phyloP scores from a whole-genome alignment of 2,797 vertebrate genomes.

The Coregonus ussuriensis region DNA sequence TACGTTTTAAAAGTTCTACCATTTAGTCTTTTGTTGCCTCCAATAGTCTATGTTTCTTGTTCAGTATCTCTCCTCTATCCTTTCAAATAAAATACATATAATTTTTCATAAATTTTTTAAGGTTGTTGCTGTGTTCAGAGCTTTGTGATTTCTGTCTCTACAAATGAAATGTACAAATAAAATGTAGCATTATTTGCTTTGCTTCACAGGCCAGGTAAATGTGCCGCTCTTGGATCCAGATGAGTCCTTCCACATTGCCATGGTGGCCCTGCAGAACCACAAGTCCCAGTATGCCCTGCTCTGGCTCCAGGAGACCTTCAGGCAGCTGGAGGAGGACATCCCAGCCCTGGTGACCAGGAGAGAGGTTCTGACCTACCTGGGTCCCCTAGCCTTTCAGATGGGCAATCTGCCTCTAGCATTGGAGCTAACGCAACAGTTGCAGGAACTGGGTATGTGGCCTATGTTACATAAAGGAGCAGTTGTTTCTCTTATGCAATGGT shows the following conservation, averaged over 20 bases:
- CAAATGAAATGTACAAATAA: not conserved
- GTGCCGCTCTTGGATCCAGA: conserved; percentile 34
- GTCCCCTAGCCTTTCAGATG: conserved; percentile 77
- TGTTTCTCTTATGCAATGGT: not conserved
- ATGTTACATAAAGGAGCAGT: too few species aligned
- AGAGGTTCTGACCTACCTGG: conserved; percentile 77
- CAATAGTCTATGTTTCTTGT: not conserved
- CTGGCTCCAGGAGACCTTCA: conserved; percentile 48
- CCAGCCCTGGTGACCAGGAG: conserved; percentile 64
- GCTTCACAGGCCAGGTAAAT: conserved; percentile 10
- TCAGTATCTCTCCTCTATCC: not conserved
- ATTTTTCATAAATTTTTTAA: not conserved
- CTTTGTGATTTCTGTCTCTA: not conserved
- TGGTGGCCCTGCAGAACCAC: conserved; percentile 32
- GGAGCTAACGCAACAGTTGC: conserved; percentile 73
- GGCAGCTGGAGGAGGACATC: conserved; percentile 67
- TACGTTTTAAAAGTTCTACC: too few species aligned
- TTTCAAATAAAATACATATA: not conserved
- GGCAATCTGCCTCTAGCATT: conserved; percentile 73
- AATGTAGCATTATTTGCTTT: not conserved
- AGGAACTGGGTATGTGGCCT: conserved; percentile 66
- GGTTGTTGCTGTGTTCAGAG: not conserved
- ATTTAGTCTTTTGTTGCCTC: too few species aligned
- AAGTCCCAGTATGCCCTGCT: conserved; percentile 18
- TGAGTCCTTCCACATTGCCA: conserved; percentile 44